phyloP scores from a whole-genome alignment of 2,888 invertebrate genomes.

The Eupithecia tripunctaria region DNA sequence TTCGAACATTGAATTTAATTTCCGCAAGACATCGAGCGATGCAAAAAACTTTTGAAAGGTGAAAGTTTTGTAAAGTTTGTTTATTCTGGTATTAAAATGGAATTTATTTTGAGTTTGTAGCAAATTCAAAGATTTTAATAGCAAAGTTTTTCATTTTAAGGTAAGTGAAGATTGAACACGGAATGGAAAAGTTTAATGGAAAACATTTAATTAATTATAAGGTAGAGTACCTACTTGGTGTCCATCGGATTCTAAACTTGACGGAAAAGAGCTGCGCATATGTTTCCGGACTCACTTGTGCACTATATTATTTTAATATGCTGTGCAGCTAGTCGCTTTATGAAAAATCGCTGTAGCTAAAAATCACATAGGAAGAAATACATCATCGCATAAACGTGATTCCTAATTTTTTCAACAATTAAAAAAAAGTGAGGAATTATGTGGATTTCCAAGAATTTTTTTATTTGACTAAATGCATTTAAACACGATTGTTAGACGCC shows the following conservation, averaged over 20 bases:
- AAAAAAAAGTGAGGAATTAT: too few relatives aligned
- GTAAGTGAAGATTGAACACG: not conserved
- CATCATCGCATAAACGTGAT: too few relatives aligned
- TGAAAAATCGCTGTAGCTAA: too few relatives aligned
- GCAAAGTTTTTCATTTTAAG: not conserved
- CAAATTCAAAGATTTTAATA: conserved; percentile 10
- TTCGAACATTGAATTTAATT: conserved; percentile 30
- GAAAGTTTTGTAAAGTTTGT: conserved; percentile 17
- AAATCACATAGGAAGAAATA: too few relatives aligned
- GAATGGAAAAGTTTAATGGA: conserved; percentile 1
- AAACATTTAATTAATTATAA: not conserved
- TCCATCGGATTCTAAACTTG: too few relatives aligned
- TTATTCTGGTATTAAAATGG: conserved; percentile 18
- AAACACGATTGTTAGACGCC: too few relatives aligned
- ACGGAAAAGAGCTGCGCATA: not conserved
- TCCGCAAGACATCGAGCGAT: conserved; percentile 28
- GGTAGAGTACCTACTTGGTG: too few relatives aligned
- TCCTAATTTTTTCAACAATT: too few relatives aligned
- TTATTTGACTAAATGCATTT: too few relatives aligned
- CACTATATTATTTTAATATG: not conserved
- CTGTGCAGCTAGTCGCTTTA: not conserved
- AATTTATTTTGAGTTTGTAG: conserved; percentile 12
- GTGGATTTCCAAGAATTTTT: too few relatives aligned
- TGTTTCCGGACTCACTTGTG: not conserved
- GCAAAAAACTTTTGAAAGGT: conserved; percentile 21